Evolutionary conservation across 2,797 vertebrate genomes (phyloP).

Genomic region (Coluber constrictor): DNA sequence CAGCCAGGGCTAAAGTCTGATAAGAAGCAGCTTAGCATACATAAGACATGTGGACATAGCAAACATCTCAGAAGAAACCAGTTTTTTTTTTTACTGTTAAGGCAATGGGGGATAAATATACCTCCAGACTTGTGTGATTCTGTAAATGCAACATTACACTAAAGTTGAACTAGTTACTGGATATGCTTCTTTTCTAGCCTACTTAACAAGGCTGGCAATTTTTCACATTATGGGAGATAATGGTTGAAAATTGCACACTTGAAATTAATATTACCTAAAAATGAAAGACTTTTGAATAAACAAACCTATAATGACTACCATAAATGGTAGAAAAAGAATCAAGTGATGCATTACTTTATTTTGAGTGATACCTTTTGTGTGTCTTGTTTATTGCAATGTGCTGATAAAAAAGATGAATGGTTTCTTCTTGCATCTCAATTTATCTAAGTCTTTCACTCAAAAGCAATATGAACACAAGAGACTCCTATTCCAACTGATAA

Average conservation of each 20-base stretch:
- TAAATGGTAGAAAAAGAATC: background rate
- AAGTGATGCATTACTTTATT: background rate
- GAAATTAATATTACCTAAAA: slow-evolving; percentile 40
- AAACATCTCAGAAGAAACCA: background rate
- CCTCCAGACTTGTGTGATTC: background rate
- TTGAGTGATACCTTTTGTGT: background rate
- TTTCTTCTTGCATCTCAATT: background rate
- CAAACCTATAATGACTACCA: background rate
- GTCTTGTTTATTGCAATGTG: background rate
- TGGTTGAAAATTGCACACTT: slow-evolving; percentile 7
- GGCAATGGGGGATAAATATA: no score
- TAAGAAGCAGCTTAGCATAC: background rate
- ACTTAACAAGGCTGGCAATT: background rate
- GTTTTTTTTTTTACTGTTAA: no score
- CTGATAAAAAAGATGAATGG: background rate
- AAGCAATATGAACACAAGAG: background rate
- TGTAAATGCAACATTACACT: background rate
- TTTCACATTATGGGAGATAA: slow-evolving; percentile 2
- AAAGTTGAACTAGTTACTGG: background rate
- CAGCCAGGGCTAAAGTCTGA: background rate
- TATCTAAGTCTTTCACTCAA: background rate
- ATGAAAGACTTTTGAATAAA: background rate
- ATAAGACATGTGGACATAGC: background rate
- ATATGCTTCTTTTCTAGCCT: background rate
- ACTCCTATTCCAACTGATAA: background rate